Conservation (phyloP, 2,113 vertebrate species). For the Hippocampus barbouri region DNA sequence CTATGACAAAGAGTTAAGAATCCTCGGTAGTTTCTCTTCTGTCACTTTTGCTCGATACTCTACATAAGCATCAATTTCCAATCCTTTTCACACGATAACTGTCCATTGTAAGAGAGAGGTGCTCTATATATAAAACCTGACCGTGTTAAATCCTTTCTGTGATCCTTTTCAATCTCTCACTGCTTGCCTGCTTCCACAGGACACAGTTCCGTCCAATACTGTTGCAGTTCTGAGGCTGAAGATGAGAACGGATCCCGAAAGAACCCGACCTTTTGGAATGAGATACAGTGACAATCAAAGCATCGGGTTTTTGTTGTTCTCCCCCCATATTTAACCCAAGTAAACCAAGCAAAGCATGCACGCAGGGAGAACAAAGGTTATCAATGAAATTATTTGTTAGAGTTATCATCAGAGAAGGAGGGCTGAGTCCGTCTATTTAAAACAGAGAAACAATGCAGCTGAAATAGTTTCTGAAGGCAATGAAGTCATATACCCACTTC, state of each 20-base stretch:
- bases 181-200: constrained; percentile 1
- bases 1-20: not conserved
- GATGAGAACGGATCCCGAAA: constrained; percentile 21
- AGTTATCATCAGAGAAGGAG: constrained; percentile 36
- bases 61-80: constrained; percentile 27
- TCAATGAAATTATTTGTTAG: constrained; percentile 30
- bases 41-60: constrained; percentile 34
- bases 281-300: constrained; percentile 15
- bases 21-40: constrained; percentile 11
- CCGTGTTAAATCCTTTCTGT: constrained; percentile 18
- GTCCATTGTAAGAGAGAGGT: constrained; percentile 11
- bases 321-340: constrained; percentile 30
- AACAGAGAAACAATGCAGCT: constrained; percentile 22
- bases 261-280: constrained; percentile 7
- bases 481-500: constrained; percentile 6
- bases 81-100: constrained; percentile 21
- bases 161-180: constrained; percentile 20
- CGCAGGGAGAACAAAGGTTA: not conserved
- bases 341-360: constrained; percentile 14
- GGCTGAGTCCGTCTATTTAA: constrained; percentile 17
- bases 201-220: constrained; percentile 8
- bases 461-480: constrained; percentile 29
- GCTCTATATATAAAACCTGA: not conserved
- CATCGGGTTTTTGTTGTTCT: constrained; percentile 6
- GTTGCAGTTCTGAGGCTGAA: constrained; percentile 12